phyloP scores from a whole-genome alignment of 2,797 vertebrate genomes.

The Orientallactaga sibirica region DNA sequence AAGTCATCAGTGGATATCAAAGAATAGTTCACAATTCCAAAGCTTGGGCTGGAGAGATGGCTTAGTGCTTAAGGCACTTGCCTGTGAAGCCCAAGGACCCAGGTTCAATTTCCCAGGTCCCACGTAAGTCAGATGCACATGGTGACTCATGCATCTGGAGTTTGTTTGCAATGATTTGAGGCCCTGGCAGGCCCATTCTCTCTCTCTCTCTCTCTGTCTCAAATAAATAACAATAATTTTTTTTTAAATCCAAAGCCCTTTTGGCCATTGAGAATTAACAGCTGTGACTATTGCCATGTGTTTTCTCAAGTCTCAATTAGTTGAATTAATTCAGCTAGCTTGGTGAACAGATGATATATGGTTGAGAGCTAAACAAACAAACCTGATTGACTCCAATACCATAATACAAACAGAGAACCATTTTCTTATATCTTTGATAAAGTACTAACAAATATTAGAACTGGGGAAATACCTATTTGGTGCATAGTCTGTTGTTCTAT shows the following conservation, averaged over 20 bases:
- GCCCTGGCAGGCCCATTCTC: too few relatives aligned
- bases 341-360: slow-evolving; percentile 76
- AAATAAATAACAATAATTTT: too few relatives aligned
- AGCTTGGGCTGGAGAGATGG: neutral
- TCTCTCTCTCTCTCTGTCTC: too few relatives aligned
- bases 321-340: slow-evolving; percentile 81
- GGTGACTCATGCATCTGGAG: too few relatives aligned
- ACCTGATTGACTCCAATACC: slow-evolving; percentile 72
- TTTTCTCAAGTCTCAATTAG: slow-evolving; percentile 78
- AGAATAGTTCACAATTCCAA: slow-evolving; percentile 39
- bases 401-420: slow-evolving; percentile 66
- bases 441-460: slow-evolving; percentile 78
- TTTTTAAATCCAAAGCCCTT: neutral
- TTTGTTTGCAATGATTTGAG: too few relatives aligned
- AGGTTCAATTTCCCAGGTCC: too few relatives aligned
- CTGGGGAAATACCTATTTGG: slow-evolving; percentile 61
- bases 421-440: slow-evolving; percentile 68
- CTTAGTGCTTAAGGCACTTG: too few relatives aligned
- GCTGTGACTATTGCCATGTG: slow-evolving; percentile 63
- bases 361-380: slow-evolving; percentile 66
- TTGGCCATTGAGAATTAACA: slow-evolving; percentile 41
- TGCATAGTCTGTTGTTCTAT: slow-evolving; percentile 66
- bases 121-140: too few relatives aligned
- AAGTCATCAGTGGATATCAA: neutral
- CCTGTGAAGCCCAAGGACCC: too few relatives aligned